Base-by-base conservation (phyloP, 2,113 vertebrate genomes). In the Tonatia bakeri region DNA sequence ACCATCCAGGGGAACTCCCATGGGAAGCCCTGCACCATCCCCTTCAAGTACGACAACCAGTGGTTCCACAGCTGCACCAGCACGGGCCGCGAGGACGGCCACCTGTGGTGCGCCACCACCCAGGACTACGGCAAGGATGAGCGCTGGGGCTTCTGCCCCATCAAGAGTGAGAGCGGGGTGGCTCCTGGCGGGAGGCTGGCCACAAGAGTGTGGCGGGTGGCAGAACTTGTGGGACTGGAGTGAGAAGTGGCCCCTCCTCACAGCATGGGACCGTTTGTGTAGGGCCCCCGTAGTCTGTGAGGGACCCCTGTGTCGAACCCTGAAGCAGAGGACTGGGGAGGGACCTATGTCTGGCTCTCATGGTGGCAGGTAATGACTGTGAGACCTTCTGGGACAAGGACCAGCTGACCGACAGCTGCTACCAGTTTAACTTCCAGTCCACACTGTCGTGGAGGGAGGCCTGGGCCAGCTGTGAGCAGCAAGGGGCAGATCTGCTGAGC, bases 321-420 rank as follows among this genome's bases (percentile, higher is more conserved):
- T 43, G 38, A 45, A 77, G 59, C 31, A 61, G 36, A 12, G 50
- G 52, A 24, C 54, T 31, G 13, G 61, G 69, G 61, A 47, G 31
- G 82, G 59, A 91, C 69, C 61, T 28, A 28, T 22, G 12, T 33
- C 43, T 2, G 15, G 54, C 67, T 79, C 56, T 96, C 43, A 0
- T 47, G 88, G 85, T 89, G 93, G 75, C 96, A 99, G 99, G 98
- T 96, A 98, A 98, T 0, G 98, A 99, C 97, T 99, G 99, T 3
- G 99, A 99, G 98, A 99, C 99, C 0, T 99, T 99, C 94, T 99
- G 99, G 99, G 99, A 99, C 96, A 99, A 98, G 47, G 99, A 99
- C 98, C 98, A 99, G 4, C 98, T 99, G 98, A 99, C 99, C 3
- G 98, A 99, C 97, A 99, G 99, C 98, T 99, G 99, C 98, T 99